Evolutionary conservation across 2,113 vertebrate genomes (phyloP), one percentile per base, ranked within the genome.

Genomic region (Odocoileus hemionus): DNA sequence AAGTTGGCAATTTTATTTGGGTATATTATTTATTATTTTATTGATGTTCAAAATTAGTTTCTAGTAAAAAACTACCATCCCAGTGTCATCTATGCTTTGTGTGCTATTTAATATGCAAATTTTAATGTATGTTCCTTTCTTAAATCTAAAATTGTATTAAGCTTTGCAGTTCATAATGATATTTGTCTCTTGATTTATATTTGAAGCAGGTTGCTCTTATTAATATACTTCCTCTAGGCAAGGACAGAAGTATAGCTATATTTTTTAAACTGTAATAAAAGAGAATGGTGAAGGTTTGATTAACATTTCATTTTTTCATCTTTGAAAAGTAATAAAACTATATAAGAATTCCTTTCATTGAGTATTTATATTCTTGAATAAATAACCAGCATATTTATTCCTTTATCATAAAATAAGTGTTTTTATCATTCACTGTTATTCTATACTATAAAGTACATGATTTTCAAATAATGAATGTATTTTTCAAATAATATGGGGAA

Each of bases 251-350:
- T 78, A 23, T 57, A 60, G 43, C 25, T 96, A 47, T 98, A 95
- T 89, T 98, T 98, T 93, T 97, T 57, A 98, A 98, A 97, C 58
- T 95, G 19, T 92, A 98, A 96, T 98, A 95, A 93, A 88, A 96
- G 26, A 96, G 58, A 93, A 94, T 70, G 78, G 83, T 83, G 36
- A 96, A 97, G 98, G 47, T 91, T 96, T 98, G 95, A 98, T 98
- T 98, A 98, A 98, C 98, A 97, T 98, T 98, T 98, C 43, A 98
- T 98, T 97, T 95, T 98, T 97, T 97, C 95, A 97, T 97, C 96
- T 98, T 54, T 84, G 82, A 97, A 98, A 98, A 98, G 96, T 43
- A 92, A 93, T 61, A 80, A 96, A 97, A 93, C 64, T 97, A 95
- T 30, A 95, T 91, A 96, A 98, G 64, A 97, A 97, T 97, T 79